Conservation (phyloP, 2,797 vertebrate genomes). For the Hylomyscus alleni region DNA sequence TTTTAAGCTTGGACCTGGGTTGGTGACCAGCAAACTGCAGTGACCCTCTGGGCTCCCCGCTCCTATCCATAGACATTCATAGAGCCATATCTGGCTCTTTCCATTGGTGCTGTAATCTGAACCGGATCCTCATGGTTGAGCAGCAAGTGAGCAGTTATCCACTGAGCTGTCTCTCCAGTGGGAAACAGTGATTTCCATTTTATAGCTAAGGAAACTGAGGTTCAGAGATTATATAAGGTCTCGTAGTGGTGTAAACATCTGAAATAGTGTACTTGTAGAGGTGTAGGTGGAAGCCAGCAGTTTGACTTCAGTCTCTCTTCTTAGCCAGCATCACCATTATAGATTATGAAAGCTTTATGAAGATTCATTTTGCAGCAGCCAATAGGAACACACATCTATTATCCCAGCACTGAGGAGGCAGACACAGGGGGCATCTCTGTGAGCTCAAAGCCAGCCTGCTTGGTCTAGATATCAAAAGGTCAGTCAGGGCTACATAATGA, state of each 20-base stretch:
- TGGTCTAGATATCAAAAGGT: background rate
- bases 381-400: background rate
- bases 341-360: slow-evolving; percentile 57
- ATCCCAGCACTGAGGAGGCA: background rate
- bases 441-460: background rate
- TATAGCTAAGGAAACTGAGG: slow-evolving; percentile 37
- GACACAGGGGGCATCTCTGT: background rate
- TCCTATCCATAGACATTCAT: background rate
- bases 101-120: background rate
- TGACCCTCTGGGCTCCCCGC: background rate
- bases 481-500: background rate
- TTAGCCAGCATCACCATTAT: slow-evolving; percentile 11
- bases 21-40: background rate
- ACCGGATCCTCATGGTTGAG: background rate
- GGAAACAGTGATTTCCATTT: background rate
- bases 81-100: background rate
- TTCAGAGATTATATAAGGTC: slow-evolving; percentile 10
- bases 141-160: background rate
- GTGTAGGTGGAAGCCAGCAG: slow-evolving; percentile 24
- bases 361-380: slow-evolving; percentile 49
- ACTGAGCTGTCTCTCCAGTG: background rate
- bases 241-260: background rate
- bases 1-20: background rate
- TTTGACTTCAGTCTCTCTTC: slow-evolving; percentile 1
- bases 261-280: background rate